A percentile compares a stretch with the other conserved stretches of the same genome.
Evolutionary conservation across 2,888 invertebrate species (phyloP).

Genomic region (Eupithecia centaureata): DNA sequence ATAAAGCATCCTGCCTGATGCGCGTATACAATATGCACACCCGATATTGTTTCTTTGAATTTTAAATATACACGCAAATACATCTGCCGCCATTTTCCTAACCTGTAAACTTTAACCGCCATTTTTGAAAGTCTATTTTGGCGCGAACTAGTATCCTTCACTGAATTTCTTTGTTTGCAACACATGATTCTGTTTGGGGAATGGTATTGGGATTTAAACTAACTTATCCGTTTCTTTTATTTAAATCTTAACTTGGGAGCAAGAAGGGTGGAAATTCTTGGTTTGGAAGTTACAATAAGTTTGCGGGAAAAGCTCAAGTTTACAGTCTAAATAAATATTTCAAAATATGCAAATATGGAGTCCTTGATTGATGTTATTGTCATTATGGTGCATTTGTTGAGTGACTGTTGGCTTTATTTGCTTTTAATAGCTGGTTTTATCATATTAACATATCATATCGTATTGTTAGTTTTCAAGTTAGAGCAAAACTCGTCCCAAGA

Average conservation of each 20-base stretch:
- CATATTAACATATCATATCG: too few species aligned
- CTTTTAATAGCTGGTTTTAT: too few species aligned
- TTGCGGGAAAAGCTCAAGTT: slow-evolving; percentile 47
- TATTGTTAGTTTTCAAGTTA: too few species aligned
- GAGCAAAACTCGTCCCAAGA: too few species aligned
- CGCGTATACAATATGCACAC: slow-evolving; percentile 72
- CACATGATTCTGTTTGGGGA: slow-evolving; percentile 58
- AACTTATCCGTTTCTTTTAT: slow-evolving; percentile 39
- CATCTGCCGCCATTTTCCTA: slow-evolving; percentile 46
- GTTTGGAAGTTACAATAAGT: slow-evolving; percentile 22
- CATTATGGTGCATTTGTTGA: slow-evolving; percentile 54
- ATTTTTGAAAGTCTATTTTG: slow-evolving; percentile 50
- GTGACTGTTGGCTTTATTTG: slow-evolving; percentile 45
- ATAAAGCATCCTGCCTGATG: slow-evolving; percentile 73
- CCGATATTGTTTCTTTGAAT: slow-evolving; percentile 82
- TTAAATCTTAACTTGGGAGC: slow-evolving; percentile 33
- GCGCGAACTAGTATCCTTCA: slow-evolving; percentile 44
- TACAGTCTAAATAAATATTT: slow-evolving; percentile 60
- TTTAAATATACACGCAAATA: slow-evolving; percentile 63
- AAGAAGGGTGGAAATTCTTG: slow-evolving; percentile 34
- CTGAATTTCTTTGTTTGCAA: slow-evolving; percentile 46
- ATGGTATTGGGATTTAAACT: slow-evolving; percentile 58
- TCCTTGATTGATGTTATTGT: slow-evolving; percentile 57
- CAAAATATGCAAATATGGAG: slow-evolving; percentile 61
- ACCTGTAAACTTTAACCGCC: slow-evolving; percentile 49